These are phyloP conservation scores for Prosopocoilus inquinatus DNA, from an alignment of 2,888 invertebrate genomes.

Conservation along the genomic window DNA sequence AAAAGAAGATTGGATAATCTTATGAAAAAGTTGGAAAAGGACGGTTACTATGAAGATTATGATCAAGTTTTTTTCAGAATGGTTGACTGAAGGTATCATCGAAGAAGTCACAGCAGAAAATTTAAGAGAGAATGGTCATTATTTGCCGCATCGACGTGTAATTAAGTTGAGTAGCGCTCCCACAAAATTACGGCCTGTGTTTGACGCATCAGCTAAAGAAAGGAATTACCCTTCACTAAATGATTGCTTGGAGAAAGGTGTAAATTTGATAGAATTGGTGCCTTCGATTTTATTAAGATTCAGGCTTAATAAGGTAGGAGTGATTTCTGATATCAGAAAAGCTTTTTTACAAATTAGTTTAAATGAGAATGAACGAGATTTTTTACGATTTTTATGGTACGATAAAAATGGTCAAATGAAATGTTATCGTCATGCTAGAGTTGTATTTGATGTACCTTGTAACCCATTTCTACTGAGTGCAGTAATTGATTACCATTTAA, in stretches of 20 bases:
- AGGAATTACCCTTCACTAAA: slow-evolving; percentile 13
- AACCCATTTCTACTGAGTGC: slow-evolving; percentile 31
- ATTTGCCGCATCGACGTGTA: slow-evolving; percentile 4
- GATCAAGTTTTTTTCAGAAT: no score
- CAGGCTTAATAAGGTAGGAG: neutral
- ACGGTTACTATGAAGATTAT: no score
- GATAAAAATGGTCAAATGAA: neutral
- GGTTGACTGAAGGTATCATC: no score
- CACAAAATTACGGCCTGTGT: slow-evolving; percentile 27
- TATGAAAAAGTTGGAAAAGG: no score
- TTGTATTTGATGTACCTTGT: slow-evolving; percentile 31
- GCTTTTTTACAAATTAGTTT: neutral
- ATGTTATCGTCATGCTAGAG: slow-evolving; percentile 24
- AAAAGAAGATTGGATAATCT: no score
- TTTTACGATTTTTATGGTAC: neutral
- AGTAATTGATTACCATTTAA: slow-evolving; percentile 28
- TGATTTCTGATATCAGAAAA: neutral
- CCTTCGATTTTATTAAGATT: neutral
- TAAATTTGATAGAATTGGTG: neutral
- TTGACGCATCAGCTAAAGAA: slow-evolving; percentile 27
- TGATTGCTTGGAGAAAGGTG: neutral
- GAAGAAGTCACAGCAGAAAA: no score
- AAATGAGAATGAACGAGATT: neutral
- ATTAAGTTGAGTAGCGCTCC: slow-evolving; percentile 24
- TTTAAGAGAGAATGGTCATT: slow-evolving; percentile 1